Evolutionary conservation across 2,888 invertebrate species (phyloP), one percentile per base, ranked within the genome.

Genomic region (Proisotoma minuta): DNA sequence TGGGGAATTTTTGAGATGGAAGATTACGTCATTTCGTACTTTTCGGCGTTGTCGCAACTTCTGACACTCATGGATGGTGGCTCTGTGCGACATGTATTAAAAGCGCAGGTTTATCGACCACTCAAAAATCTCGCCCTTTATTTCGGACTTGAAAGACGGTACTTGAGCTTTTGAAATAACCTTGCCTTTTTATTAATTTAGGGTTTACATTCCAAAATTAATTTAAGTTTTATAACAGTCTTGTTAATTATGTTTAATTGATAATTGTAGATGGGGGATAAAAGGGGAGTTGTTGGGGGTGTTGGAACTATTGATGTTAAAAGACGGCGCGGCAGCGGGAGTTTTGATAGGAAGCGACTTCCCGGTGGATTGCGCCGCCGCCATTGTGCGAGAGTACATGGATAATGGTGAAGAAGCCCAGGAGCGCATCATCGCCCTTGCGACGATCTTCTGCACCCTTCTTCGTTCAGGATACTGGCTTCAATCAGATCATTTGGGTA

Each of bases 1-100:
- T 63, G 63, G 63, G 63, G 63, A 12, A 34, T 59, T 27, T 63
- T 56, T 28, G 63, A 63, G 34, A 59, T 59, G 28, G 59, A 63
- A 20, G 28, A 26, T 3, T 28, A 49, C 15, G 57, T 63, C 12
- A 18, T 57, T 1, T 15, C 26, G 8, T 52, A 60, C 34, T 40
- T 63, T 10, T 24, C 23, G 4, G 24, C 54, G 8, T 29, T 63
- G 15, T 59, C 28, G 28, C n/a, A 5, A 20, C 15, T 26, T n/a
- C 48, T 24, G 18, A 3, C 2, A 26, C 5, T 20, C 20, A n/a
- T n/a, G n/a, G n/a, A n/a, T n/a, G n/a, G n/a, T n/a, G n/a, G n/a
- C n/a, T n/a, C n/a, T n/a, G n/a, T n/a, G n/a, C n/a, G n/a, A n/a
- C n/a, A n/a, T n/a, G n/a, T n/a, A n/a, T n/a, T n/a, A n/a, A n/a